These are phyloP conservation scores for Heliconius sara DNA, from an alignment of 2,888 invertebrate genomes.

Conservation along the genomic window DNA sequence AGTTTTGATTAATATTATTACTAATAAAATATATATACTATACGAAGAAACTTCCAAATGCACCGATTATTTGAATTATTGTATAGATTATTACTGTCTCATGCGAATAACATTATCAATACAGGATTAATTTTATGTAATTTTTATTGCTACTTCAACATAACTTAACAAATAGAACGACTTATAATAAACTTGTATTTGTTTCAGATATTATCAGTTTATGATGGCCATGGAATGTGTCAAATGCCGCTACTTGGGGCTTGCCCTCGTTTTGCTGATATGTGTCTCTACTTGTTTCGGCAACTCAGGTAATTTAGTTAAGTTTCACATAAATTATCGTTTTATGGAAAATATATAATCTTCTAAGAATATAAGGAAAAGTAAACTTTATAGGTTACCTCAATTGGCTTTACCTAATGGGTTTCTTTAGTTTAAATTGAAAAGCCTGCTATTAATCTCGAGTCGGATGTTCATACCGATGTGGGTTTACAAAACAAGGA, in stretches of 20 bases:
- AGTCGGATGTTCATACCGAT: conserved; percentile 38
- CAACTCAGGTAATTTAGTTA: conserved; percentile 45
- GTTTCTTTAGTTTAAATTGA: conserved; percentile 31
- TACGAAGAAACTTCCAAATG: not conserved
- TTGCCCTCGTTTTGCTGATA: conserved; percentile 38
- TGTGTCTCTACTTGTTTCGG: conserved; percentile 36
- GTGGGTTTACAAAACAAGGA: conserved; percentile 59
- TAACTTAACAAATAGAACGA: not conserved
- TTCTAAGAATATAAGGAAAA: not conserved
- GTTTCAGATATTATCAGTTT: conserved; percentile 26
- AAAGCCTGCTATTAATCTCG: conserved; percentile 41
- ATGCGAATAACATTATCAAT: not conserved
- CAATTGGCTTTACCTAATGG: conserved; percentile 25
- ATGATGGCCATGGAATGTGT: conserved; percentile 39
- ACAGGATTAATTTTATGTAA: conserved; percentile 7
- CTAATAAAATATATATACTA: not conserved
- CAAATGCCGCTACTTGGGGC: conserved; percentile 30
- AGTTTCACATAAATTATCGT: not conserved
- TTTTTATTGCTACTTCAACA: not conserved
- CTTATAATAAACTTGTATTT: conserved; percentile 11
- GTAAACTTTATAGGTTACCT: not conserved
- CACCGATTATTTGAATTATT: not conserved
- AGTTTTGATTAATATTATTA: not conserved
- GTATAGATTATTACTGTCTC: not conserved
- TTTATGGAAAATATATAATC: not conserved